These are phyloP conservation scores for Ditula angustiorana DNA, from an alignment of 2,888 invertebrate species.

Conservation along the genomic window DNA sequence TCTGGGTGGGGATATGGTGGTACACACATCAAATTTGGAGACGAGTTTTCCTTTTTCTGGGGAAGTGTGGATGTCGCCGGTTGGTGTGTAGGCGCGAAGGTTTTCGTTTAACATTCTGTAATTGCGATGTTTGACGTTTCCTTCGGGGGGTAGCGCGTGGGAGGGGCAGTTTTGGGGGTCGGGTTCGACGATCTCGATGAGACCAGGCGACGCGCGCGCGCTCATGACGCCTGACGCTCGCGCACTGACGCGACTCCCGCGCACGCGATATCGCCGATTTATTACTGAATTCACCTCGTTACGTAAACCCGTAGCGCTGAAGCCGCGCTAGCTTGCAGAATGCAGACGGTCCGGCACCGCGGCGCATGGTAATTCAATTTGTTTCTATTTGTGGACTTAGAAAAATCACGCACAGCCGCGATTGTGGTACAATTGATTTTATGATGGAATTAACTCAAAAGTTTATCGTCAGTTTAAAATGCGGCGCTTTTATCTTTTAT, in stretches of 20 bases:
- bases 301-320: neutral
- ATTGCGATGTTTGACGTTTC: slow-evolving; percentile 71
- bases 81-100: slow-evolving; percentile 72
- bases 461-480: neutral
- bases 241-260: slow-evolving; percentile 60
- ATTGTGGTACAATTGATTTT: slow-evolving; percentile 18
- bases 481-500: neutral
- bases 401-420: slow-evolving; percentile 22
- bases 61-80: slow-evolving; percentile 70
- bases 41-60: slow-evolving; percentile 70
- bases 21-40: slow-evolving; percentile 68
- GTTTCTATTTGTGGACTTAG: slow-evolving; percentile 26
- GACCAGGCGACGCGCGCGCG: slow-evolving; percentile 49
- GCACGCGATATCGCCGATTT: slow-evolving; percentile 52
- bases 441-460: neutral
- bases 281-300: slow-evolving; percentile 4
- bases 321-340: neutral
- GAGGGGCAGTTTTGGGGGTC: slow-evolving; percentile 61
- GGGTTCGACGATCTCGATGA: slow-evolving; percentile 69
- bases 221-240: slow-evolving; percentile 47
- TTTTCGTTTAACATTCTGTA: slow-evolving; percentile 70
- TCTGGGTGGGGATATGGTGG: slow-evolving; percentile 69
- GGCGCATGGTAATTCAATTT: slow-evolving; percentile 28
- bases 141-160: slow-evolving; percentile 65
- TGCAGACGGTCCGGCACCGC: slow-evolving; percentile 5